A percentile compares a stretch with the other conserved stretches of the same genome.
Evolutionary conservation across 2,888 invertebrate species (phyloP).

Genomic region (Suillia variegata): DNA sequence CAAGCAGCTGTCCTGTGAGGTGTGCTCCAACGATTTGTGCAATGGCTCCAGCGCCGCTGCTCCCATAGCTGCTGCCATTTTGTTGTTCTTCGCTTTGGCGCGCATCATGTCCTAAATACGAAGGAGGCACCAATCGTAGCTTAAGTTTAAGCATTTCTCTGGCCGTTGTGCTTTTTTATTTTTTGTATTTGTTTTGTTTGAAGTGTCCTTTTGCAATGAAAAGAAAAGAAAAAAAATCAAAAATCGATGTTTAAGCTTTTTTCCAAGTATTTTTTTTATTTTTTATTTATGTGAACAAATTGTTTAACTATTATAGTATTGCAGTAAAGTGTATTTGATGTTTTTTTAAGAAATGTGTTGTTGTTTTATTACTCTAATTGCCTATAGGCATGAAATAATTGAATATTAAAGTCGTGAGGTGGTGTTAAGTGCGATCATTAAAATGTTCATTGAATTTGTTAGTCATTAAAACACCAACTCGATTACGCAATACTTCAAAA

Average conservation of each 20-base stretch:
- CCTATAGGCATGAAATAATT: no score
- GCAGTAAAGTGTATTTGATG: constrained; percentile 8
- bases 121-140: not conserved
- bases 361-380: no score
- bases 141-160: not conserved
- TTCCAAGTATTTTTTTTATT: not conserved
- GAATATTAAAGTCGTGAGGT: no score
- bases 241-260: constrained; percentile 2
- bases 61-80: constrained; percentile 46
- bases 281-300: not conserved
- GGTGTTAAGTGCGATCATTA: no score
- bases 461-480: no score
- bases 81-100: constrained; percentile 49
- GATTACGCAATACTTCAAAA: no score
- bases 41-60: constrained; percentile 46
- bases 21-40: constrained; percentile 50
- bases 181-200: constrained; percentile 1
- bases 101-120: constrained; percentile 28
- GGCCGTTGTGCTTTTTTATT: no score
- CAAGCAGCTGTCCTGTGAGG: constrained; percentile 51
- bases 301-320: no score
- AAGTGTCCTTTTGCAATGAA: not conserved
- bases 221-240: no score
- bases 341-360: not conserved
- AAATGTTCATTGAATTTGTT: no score